Evolutionary conservation across 1,140 invertebrate species (phyloP).

Genomic region (Lordiphosa collinella): DNA sequence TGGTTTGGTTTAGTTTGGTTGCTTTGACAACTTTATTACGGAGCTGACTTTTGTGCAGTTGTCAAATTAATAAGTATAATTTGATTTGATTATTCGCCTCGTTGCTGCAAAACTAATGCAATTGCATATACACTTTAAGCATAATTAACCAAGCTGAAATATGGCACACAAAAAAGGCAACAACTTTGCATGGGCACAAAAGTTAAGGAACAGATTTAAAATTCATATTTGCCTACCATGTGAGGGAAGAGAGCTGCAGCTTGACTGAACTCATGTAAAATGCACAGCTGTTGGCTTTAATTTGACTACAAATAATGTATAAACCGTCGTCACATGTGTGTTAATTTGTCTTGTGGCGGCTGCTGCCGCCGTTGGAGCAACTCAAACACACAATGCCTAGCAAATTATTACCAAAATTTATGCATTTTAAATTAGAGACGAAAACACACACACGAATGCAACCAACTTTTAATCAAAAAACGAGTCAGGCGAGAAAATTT

Average conservation of each 20-base stretch:
- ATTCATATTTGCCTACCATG: slow-evolving; percentile 74
- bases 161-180: slow-evolving; percentile 4
- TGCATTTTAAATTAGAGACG: slow-evolving; percentile 31
- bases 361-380: slow-evolving; percentile 38
- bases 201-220: slow-evolving; percentile 57
- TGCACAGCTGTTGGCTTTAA: slow-evolving; percentile 71
- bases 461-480: slow-evolving; percentile 63
- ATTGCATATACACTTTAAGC: slow-evolving; percentile 25
- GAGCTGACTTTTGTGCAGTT: slow-evolving; percentile 6
- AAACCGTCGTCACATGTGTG: slow-evolving; percentile 28
- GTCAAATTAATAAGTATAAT: slow-evolving; percentile 57
- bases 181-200: slow-evolving; percentile 34
- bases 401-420: slow-evolving; percentile 70
- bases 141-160: slow-evolving; percentile 69
- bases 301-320: slow-evolving; percentile 76
- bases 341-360: slow-evolving; percentile 59
- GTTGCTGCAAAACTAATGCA: slow-evolving; percentile 22
- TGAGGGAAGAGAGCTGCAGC: slow-evolving; percentile 18
- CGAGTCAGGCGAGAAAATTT: slow-evolving; percentile 2
- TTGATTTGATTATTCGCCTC: slow-evolving; percentile 55
- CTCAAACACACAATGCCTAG: slow-evolving; percentile 66
- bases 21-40: slow-evolving; percentile 15
- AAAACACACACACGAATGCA: slow-evolving; percentile 27
- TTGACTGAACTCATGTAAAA: slow-evolving; percentile 59
- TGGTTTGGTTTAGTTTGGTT: slow-evolving; percentile 4